Conservation (phyloP, 2,888 invertebrate species). For the Platerodrilus igneus region DNA sequence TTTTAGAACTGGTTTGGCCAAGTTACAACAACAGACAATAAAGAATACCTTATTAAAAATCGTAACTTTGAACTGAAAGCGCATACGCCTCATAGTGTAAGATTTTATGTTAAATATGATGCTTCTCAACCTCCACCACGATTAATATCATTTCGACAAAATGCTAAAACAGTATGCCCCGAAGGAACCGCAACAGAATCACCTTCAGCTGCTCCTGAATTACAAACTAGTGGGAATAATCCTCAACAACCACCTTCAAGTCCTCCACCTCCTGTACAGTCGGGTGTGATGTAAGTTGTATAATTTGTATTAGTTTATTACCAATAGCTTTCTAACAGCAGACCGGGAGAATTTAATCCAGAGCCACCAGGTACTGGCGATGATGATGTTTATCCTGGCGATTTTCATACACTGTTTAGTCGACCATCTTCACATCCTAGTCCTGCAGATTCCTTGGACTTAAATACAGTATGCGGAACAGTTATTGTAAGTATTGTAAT, state of each 20-base stretch:
- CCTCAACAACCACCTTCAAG: not conserved
- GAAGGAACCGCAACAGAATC: slow-evolving; percentile 28
- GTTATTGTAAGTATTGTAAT: slow-evolving; percentile 6
- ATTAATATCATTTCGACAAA: slow-evolving; percentile 51
- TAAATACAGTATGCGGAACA: slow-evolving; percentile 4
- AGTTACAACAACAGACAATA: slow-evolving; percentile 53
- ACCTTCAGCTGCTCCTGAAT: not conserved
- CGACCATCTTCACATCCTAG: slow-evolving; percentile 30
- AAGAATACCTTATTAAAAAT: slow-evolving; percentile 54
- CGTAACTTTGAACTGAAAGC: slow-evolving; percentile 54
- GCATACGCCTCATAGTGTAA: slow-evolving; percentile 53
- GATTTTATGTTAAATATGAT: slow-evolving; percentile 60
- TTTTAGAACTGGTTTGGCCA: slow-evolving; percentile 54
- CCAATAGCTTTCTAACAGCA: too few relatives aligned
- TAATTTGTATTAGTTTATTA: too few relatives aligned
- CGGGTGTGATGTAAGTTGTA: too few relatives aligned
- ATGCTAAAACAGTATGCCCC: slow-evolving; percentile 58
- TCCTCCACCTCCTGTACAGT: not conserved
- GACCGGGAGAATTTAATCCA: not conserved
- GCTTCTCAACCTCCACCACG: slow-evolving; percentile 47
- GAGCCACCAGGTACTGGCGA: not conserved
- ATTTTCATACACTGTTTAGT: slow-evolving; percentile 26
- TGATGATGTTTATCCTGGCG: not conserved
- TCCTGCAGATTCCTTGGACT: not conserved
- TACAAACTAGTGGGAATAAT: slow-evolving; percentile 23